Evolutionary conservation across 2,113 vertebrate species (phyloP), one percentile per base, ranked within the genome.

Genomic region (Dendrocopos noguchii): DNA sequence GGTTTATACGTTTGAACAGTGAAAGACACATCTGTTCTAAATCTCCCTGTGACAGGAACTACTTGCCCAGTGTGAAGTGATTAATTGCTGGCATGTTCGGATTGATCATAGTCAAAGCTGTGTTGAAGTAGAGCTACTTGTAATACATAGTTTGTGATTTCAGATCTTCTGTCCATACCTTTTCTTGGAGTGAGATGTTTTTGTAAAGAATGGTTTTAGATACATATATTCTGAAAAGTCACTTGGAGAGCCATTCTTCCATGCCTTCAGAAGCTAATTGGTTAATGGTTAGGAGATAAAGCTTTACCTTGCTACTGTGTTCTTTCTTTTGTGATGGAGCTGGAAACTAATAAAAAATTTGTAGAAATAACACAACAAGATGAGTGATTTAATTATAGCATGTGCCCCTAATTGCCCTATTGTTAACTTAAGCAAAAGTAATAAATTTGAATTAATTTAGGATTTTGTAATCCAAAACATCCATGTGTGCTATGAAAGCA

Each of bases 291-390:
- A 53, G 31, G 42, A 56, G 12, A 46, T 6, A 7, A 31, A 79
- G 46, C 24, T 44, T 50, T 0, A 15, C 1, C 21, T 78, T 71
- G 9, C 7, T 56, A 1, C 3, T 16, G 33, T 12, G 7, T 25
- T 56, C 14, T 56, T 9, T 39, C 22, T 50, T 17, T 29, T 71
- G 0, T 52, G 18, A 9, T 79, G 6, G 15, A 68, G 36, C 24
- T 68, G 44, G 67, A 71, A 60, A 34, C 17, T 50, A 2, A 13
- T 33, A 25, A 15, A 3, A 63, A 78, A 18, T 31, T 15, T 36
- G 7, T 47, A 36, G 53, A 72, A 72, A 44, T 18, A 87, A 52
- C 3, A 67, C 4, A 61, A 31, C 15, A 7, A 64, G 79, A 50
- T 2, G 0, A 59, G 3, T 2, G 1, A 12, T 36, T 31, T 36